phyloP scores from a whole-genome alignment of 2,113 vertebrate species.

The Acrocephalus kingi region DNA sequence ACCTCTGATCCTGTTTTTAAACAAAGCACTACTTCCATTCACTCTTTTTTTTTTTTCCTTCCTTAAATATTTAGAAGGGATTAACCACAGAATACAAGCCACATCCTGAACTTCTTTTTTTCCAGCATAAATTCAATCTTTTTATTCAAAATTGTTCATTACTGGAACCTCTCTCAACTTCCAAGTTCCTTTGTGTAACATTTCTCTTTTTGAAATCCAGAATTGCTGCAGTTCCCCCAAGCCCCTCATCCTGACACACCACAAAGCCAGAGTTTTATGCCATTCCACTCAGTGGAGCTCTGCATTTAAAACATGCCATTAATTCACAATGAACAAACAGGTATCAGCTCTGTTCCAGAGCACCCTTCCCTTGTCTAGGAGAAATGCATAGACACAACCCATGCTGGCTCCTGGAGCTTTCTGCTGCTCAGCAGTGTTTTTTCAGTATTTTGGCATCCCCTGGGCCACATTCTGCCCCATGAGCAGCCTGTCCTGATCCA shows the following conservation, averaged over 20 bases:
- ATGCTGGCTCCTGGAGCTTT: not conserved
- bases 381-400: not conserved
- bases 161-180: not conserved
- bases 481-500: not conserved
- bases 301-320: not conserved
- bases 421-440: not conserved
- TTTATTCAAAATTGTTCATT: not conserved
- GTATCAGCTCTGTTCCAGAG: not conserved
- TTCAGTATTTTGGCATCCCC: not conserved
- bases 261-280: not conserved
- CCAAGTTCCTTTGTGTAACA: not conserved
- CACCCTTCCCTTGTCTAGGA: not conserved
- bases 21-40: not conserved
- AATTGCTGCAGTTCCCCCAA: not conserved
- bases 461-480: not conserved
- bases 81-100: not conserved
- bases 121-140: not conserved
- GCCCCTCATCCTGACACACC: not conserved
- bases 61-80: slow-evolving; percentile 17
- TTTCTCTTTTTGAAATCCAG: not conserved
- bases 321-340: not conserved
- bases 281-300: not conserved
- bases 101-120: not conserved
- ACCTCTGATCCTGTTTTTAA: not conserved
- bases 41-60: not conserved